These are phyloP conservation scores for Marasmarcha lunaedactyla DNA, from an alignment of 2,888 invertebrate species.

Conservation along the genomic window DNA sequence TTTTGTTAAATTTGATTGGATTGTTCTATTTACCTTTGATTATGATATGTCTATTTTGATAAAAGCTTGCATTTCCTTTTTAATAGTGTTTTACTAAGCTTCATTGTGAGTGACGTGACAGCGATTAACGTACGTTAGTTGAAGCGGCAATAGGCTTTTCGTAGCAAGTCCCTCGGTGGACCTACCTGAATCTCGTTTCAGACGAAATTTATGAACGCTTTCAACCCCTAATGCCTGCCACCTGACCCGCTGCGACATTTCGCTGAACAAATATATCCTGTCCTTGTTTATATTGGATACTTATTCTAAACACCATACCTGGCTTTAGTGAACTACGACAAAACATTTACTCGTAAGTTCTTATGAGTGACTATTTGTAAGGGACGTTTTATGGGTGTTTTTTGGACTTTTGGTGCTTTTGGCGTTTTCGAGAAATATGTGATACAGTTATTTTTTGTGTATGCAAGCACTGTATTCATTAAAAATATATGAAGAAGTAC, in stretches of 20 bases:
- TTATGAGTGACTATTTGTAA: slow-evolving; percentile 1
- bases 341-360: slow-evolving; percentile 10
- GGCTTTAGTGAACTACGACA: slow-evolving; percentile 17
- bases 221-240: slow-evolving; percentile 62
- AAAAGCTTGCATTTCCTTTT: no score
- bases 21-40: no score
- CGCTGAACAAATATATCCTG: slow-evolving; percentile 49
- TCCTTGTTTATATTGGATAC: slow-evolving; percentile 48
- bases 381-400: slow-evolving; percentile 1
- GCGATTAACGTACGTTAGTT: slow-evolving; percentile 25
- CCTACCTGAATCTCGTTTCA: slow-evolving; percentile 51
- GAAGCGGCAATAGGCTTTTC: slow-evolving; percentile 30
- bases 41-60: no score
- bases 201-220: slow-evolving; percentile 63
- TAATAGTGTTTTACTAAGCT: no score
- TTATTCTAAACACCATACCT: slow-evolving; percentile 31
- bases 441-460: neutral
- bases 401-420: neutral
- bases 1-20: no score
- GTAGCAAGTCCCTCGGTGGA: slow-evolving; percentile 28
- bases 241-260: slow-evolving; percentile 62
- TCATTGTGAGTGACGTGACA: slow-evolving; percentile 13
- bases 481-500: no score
- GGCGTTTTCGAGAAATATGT: neutral
- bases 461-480: neutral